These are phyloP conservation scores for Penelope pileata DNA, from an alignment of 2,113 vertebrate species.

Conservation along the genomic window DNA sequence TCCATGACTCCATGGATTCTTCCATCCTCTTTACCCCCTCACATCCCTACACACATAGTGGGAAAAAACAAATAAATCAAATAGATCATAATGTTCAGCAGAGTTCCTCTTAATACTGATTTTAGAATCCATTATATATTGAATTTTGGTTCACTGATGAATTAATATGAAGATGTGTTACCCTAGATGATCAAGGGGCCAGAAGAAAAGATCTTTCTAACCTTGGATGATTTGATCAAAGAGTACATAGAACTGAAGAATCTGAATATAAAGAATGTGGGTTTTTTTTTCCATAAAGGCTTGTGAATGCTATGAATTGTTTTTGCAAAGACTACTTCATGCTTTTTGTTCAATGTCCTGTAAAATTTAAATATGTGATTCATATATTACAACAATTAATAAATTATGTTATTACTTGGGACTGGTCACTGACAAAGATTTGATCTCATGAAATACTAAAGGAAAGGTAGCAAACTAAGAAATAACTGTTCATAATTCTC, in stretches of 20 bases:
- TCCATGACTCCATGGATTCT: neutral
- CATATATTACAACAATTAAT: slow-evolving; percentile 24
- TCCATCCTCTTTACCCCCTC: neutral
- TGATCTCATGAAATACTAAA: neutral
- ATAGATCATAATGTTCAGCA: neutral
- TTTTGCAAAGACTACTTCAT: slow-evolving; percentile 8
- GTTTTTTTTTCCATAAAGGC: neutral
- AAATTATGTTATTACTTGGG: neutral
- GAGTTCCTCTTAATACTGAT: neutral
- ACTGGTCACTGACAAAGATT: neutral
- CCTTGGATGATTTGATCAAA: neutral
- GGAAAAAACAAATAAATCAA: neutral
- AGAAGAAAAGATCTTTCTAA: neutral
- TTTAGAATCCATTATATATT: neutral
- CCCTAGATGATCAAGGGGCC: neutral
- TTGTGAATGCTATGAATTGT: neutral
- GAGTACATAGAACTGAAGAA: neutral
- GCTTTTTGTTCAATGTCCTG: slow-evolving; percentile 1
- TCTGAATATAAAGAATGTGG: neutral
- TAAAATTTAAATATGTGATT: slow-evolving; percentile 22
- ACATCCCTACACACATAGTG: accelerated
- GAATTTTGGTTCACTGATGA: neutral
- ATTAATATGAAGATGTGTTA: neutral
- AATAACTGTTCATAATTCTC: neutral
- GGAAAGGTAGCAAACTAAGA: neutral